Evolutionary conservation across 2,113 vertebrate species (phyloP).

Genomic region (Xiphias gladius): DNA sequence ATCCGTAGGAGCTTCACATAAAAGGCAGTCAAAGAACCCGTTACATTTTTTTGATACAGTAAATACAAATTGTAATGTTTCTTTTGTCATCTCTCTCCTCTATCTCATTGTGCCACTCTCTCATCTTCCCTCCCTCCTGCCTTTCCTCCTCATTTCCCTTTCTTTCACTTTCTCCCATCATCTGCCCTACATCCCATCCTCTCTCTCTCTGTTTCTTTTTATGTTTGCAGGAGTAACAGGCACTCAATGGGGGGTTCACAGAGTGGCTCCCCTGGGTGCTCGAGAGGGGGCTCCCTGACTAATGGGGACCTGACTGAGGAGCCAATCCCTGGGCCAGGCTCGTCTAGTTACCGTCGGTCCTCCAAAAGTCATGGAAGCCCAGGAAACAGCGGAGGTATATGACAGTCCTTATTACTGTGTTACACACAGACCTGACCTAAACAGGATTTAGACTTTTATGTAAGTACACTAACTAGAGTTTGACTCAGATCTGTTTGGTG

Average conservation of each 20-base stretch:
- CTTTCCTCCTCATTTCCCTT: neutral
- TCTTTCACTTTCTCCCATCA: neutral
- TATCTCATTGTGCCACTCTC: neutral
- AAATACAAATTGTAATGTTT: neutral
- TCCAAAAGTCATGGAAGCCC: slow-evolving; percentile 77
- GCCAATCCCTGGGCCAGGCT: slow-evolving; percentile 73
- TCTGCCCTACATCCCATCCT: neutral
- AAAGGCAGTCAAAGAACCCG: neutral
- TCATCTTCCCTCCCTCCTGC: too few species aligned
- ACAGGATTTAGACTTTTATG: neutral
- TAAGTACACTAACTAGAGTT: neutral
- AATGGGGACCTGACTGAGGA: slow-evolving; percentile 80
- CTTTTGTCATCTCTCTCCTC: neutral
- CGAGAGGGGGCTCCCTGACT: slow-evolving; percentile 68
- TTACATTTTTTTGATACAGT: neutral
- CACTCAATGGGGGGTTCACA: slow-evolving; percentile 79
- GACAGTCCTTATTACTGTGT: neutral
- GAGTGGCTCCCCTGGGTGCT: slow-evolving; percentile 67
- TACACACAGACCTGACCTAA: neutral
- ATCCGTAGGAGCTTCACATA: neutral
- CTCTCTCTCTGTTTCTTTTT: neutral
- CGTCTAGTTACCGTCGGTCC: slow-evolving; percentile 76
- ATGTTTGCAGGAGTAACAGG: slow-evolving; percentile 82
- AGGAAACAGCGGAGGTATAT: slow-evolving; percentile 70
- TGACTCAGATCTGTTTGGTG: neutral